Evolutionary conservation across 2,888 invertebrate genomes (phyloP), one percentile per base, ranked within the genome.

Genomic region (Thumatha senex): DNA sequence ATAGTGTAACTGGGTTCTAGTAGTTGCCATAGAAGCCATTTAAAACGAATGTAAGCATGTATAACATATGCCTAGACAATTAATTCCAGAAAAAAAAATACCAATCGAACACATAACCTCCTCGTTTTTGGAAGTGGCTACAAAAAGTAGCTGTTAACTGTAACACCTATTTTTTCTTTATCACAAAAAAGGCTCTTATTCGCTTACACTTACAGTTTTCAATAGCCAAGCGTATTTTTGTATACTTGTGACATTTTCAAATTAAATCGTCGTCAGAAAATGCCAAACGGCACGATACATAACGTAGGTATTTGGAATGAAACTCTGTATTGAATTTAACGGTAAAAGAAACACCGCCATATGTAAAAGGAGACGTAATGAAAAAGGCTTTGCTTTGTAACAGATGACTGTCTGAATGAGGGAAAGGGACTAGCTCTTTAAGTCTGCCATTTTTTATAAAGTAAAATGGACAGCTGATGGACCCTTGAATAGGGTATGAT

Each of bases 361-460:
- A 66, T 69, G 61, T 58, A 58, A 65, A 67, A 52, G 51, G 58
- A 53, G 33, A 56, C 54, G 51, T 62, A 66, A 66, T 68, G 60
- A 58, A 67, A 68, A 63, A 65, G 55, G 55, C 52, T 55, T 42
- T 53, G 48, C 50, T 54, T 56, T 51, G 56, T 67, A 48, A 48
- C 51, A 53, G 49, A 46, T 50, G 46, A 50, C 35, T 61, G 47
- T 53, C 46, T 65, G 58, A 57, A 57, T 61, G 48, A 51, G 46
- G 40, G 42, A 56, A 61, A 65, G 48, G 66, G 58, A 47, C 65
- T 7, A 9, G 15, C 43, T 51, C 51, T 56, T 48, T 44, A 51
- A 38, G 39, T 29, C 8, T 30, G n/a, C 36, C 36, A 38, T 43
- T 51, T 56, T 61, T 45, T 45, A 57, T 48, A 46, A 29, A 65